Evolutionary conservation across 2,888 invertebrate genomes (phyloP), one percentile per base, ranked within the genome.

Genomic region (Cephus sareptanus): DNA sequence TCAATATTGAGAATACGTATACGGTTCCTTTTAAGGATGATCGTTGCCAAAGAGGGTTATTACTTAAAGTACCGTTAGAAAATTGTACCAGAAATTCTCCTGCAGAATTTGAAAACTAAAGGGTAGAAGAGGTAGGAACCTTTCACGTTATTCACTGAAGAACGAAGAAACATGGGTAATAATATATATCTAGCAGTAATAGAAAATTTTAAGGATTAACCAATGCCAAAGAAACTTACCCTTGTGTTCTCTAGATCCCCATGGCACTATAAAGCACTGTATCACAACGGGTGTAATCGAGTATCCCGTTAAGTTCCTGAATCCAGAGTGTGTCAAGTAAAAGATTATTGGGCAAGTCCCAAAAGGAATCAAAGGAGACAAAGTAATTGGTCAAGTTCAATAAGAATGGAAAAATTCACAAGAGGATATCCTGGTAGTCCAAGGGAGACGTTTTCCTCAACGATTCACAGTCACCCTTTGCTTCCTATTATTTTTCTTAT

Each of bases 161-260:
- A 71, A 34, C 71, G 1, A 71, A 31, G 31, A 71, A 71, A 33
- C 31, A 0, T 31, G 71, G 3, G 15, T 33, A 11, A 31, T 4
- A 71, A 34, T 9, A 15, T 13, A 11, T 33, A 15, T 40, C 40
- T 15, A 15, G 4, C 1, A 40, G 40, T 40, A 0, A 4, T 40
- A 40, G 0, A 15, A 40, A 40, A 40, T 40, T 40, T 15, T 1
- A 40, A 15, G 40, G 4, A 40, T 1, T 15, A 15, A 40, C 40
- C 6, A 40, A 40, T 40, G 40, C 0, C 11, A 70, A 31, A 33
- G 11, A 71, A 15, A 71, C 71, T 34, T 74, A 74, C 74, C 74
- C 37, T 74, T 34, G 74, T 56, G 6, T 33, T 74, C 37, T 74
- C 74, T 74, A 74, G 74, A 74, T 74, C 74, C 74, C 37, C 74